Percentiles rank a stretch among this genome's conserved stretches.
phyloP scores from a whole-genome alignment of 2,797 vertebrate species.

The Rousettus madagascariensis region DNA sequence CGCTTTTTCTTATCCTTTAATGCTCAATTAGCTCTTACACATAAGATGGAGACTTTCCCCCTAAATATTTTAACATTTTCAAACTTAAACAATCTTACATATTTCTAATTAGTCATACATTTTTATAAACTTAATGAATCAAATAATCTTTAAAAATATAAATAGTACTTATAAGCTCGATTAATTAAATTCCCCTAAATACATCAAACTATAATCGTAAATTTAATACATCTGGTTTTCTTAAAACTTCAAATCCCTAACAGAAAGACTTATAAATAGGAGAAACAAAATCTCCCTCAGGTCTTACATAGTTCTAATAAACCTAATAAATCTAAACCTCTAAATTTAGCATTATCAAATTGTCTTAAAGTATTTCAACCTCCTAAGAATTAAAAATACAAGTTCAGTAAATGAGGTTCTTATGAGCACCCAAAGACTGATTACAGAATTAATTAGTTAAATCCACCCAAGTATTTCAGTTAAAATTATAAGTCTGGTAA shows the following conservation, averaged over 20 bases:
- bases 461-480: neutral
- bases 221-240: constrained; percentile 32
- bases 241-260: constrained; percentile 2
- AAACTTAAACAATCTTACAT: neutral
- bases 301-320: neutral
- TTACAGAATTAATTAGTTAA: constrained; percentile 36
- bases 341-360: constrained; percentile 24
- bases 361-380: constrained; percentile 14
- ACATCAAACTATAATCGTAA: constrained; percentile 35
- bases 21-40: neutral
- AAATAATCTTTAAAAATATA: constrained; percentile 60
- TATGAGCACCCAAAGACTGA: neutral
- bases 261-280: constrained; percentile 4
- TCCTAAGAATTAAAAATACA: constrained; percentile 18
- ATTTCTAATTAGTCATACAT: constrained; percentile 27
- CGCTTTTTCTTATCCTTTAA: neutral
- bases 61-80: constrained; percentile 5
- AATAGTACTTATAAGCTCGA: constrained; percentile 26
- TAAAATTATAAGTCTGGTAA: constrained; percentile 32
- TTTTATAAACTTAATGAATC: constrained; percentile 51
- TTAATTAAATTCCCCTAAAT: constrained; percentile 33
- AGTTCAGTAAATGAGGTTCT: neutral
- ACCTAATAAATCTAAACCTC: constrained; percentile 8
- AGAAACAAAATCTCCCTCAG: constrained; percentile 34
- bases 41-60: neutral